A percentile compares a stretch with the other conserved stretches of the same genome.
phyloP scores from a whole-genome alignment of 2,888 invertebrate genomes.

The Cyrtodaria siliqua region DNA sequence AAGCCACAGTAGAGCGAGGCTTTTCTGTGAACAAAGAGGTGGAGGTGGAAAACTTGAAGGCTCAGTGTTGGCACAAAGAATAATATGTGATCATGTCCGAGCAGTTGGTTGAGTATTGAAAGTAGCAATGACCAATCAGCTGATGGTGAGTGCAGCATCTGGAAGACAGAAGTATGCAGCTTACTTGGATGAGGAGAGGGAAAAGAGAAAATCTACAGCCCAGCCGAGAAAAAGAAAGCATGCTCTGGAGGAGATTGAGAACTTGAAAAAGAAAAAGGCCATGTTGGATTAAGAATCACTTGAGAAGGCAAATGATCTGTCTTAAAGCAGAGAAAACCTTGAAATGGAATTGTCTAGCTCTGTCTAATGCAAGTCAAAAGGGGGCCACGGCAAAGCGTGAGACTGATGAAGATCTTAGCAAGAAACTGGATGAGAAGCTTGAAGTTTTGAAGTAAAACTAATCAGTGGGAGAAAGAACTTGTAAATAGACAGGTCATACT shows the following conservation, averaged over 20 bases:
- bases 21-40: constrained; percentile 39
- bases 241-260: constrained; percentile 23
- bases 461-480: background rate
- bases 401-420: background rate
- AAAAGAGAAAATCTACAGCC: constrained; percentile 3
- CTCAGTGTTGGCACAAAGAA: constrained; percentile 33
- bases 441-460: background rate
- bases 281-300: constrained; percentile 14
- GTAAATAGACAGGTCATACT: background rate
- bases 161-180: constrained; percentile 10
- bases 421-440: background rate
- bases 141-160: constrained; percentile 8
- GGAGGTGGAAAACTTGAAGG: constrained; percentile 39
- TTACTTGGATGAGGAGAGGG: background rate
- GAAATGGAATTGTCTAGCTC: constrained; percentile 15
- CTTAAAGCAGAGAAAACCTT: constrained; percentile 23
- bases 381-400: constrained; percentile 11
- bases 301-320: constrained; percentile 20
- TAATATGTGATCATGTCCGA: constrained; percentile 16
- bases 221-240: constrained; percentile 14
- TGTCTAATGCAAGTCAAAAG: constrained; percentile 22
- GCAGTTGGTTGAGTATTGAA: constrained; percentile 14
- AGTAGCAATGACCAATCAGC: constrained; percentile 18
- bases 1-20: constrained; percentile 36
- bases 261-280: constrained; percentile 13